Base-by-base conservation (phyloP, 1,140 invertebrate genomes). In the Frieseomelitta varia region DNA sequence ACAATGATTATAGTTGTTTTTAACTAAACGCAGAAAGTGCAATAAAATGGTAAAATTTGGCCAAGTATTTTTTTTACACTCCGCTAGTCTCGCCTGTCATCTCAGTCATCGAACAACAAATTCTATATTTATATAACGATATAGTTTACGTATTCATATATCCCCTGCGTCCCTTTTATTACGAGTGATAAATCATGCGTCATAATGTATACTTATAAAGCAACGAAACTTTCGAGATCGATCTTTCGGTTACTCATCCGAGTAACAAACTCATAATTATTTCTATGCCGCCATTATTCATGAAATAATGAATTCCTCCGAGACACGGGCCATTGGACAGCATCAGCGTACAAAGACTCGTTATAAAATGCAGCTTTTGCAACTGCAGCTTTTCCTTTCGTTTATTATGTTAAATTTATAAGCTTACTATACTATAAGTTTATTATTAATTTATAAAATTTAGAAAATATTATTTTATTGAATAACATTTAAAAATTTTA, bases 101-200 rank as follows among this genome's bases (percentile, higher is more conserved):
- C n/a, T 73, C 63, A 63, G 53, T 63, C 55, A n/a, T 14, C 79
- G 69, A 73, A 63, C 27, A 63, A 73, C 53, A 39, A 39, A 55
- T 73, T 53, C 34, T 55, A 73, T 71, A 81, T 73, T 73, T 56
- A 53, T 73, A 81, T n/a, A 53, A 17, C 47, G 79, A 81, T 73
- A 73, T 56, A 63, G 2, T 39, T 63, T 81, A n/a, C 6, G 68
- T 39, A n/a, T n/a, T n/a, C n/a, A n/a, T n/a, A n/a, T n/a, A 39
- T 58, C 56, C 21, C 56, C 21, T 51, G 55, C 19, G 17, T 15
- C 8, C 51, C n/a, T 55, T 30, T 39, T 65, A 53, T 12, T 53
- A 19, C n/a, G 69, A 56, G 73, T 73, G 79, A 81, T 73, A n/a
- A 51, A 81, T 81, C 47, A 39, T 21, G 39, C 0, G 12, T n/a